Conservation (phyloP, 2,113 vertebrate genomes). For the Engraulis encrasicolus region DNA sequence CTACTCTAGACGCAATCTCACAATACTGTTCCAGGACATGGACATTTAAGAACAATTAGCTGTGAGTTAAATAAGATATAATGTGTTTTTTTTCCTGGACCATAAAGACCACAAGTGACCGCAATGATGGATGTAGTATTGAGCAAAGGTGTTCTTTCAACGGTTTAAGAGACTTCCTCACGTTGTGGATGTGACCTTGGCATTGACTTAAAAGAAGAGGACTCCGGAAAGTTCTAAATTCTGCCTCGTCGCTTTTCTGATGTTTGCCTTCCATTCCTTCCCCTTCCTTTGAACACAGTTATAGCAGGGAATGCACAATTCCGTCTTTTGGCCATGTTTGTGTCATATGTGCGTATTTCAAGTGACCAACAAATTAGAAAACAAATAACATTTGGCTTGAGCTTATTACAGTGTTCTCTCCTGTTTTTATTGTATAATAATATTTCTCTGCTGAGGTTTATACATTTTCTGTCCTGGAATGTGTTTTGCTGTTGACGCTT, state of each 20-base stretch:
- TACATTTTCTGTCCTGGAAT: too few relatives aligned
- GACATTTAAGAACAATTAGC: neutral
- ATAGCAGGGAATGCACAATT: slow-evolving; percentile 1
- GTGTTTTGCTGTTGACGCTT: too few relatives aligned
- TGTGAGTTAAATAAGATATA: neutral
- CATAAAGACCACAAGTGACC: neutral
- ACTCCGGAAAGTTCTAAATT: neutral
- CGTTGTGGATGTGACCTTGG: neutral
- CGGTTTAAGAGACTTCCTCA: neutral
- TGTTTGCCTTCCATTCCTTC: neutral
- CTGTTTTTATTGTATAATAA: neutral
- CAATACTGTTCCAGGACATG: neutral
- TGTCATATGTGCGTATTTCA: slow-evolving; percentile 8
- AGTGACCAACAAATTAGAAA: slow-evolving; percentile 12
- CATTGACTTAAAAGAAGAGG: neutral
- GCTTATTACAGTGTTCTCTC: slow-evolving; percentile 1
- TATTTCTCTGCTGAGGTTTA: too few relatives aligned
- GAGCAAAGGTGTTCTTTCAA: neutral
- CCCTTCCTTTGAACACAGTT: neutral
- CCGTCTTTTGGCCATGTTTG: neutral
- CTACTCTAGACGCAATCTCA: neutral
- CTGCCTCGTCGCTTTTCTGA: neutral
- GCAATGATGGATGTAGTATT: neutral
- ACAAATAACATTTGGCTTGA: slow-evolving; percentile 13
- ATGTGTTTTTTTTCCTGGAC: neutral